A percentile compares a stretch with the other conserved stretches of the same genome.
phyloP scores from a whole-genome alignment of 2,113 vertebrate genomes.

The Amazona vittata region DNA sequence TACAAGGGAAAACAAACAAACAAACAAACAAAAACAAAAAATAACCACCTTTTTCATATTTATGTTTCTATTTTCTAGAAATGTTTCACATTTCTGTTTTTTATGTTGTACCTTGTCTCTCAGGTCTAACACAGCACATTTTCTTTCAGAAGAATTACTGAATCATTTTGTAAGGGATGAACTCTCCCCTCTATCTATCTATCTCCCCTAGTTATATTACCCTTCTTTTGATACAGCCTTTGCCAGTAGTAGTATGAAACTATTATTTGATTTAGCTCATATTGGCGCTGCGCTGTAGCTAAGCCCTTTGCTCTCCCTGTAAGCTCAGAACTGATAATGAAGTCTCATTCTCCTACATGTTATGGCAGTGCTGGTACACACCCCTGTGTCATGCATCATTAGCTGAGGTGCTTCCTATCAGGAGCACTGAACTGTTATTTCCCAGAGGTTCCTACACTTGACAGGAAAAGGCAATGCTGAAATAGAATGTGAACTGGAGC shows the following conservation, averaged over 20 bases:
- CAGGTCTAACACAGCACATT: background rate
- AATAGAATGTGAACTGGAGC: background rate
- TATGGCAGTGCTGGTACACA: background rate
- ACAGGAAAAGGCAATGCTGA: background rate
- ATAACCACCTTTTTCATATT: background rate
- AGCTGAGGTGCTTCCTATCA: background rate
- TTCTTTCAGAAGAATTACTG: background rate
- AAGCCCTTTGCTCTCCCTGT: background rate
- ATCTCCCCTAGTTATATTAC: background rate
- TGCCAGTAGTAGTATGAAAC: background rate
- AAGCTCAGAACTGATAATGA: background rate
- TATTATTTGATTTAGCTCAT: background rate
- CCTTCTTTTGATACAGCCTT: background rate
- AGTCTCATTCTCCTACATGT: background rate
- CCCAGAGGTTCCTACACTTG: background rate
- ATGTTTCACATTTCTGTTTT: background rate
- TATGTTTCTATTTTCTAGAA: background rate
- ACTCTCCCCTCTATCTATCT: background rate
- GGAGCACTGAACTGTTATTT: background rate
- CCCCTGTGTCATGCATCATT: background rate
- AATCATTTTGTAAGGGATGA: background rate
- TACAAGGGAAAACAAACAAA: background rate
- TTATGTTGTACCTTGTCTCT: background rate
- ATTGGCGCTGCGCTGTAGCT: background rate
- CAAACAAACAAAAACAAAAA: background rate